Evolutionary conservation across 2,797 vertebrate species (phyloP).

Genomic region (Gymnoscopelus microlampas): DNA sequence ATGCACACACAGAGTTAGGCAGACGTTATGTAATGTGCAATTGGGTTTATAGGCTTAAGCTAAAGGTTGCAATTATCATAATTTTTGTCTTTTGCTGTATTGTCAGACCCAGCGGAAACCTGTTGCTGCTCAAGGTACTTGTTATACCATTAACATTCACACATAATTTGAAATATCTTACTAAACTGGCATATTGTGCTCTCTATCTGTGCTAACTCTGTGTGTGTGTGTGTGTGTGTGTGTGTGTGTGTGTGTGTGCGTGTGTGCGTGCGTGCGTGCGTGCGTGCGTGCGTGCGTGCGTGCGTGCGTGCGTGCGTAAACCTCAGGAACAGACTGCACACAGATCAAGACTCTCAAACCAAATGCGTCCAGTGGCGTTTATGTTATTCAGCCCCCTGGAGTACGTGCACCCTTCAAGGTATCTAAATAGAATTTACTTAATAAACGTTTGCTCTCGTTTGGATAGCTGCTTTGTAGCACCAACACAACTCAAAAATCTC

Average conservation of each 20-base stretch:
- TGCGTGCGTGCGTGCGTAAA: background rate
- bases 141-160: background rate
- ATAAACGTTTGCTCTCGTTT: background rate
- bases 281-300: constrained; percentile 5
- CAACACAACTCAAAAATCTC: background rate
- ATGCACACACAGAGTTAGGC: background rate
- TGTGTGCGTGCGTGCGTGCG: background rate
- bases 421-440: background rate
- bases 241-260: background rate
- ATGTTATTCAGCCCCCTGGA: constrained; percentile 55
- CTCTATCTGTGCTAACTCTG: constrained; percentile 7
- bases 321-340: constrained; percentile 68
- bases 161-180: background rate
- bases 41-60: background rate
- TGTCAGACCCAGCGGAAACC: background rate
- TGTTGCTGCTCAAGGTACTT: constrained; percentile 42
- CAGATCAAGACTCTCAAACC: constrained; percentile 56
- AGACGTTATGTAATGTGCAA: background rate
- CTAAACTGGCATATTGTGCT: background rate
- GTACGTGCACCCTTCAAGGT: constrained; percentile 56
- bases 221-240: background rate
- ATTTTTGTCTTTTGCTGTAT: constrained; percentile 4
- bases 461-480: background rate
- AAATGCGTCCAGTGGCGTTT: constrained; percentile 62
- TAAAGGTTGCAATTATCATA: background rate